Evolutionary conservation across 2,113 vertebrate species (phyloP).

Genomic region (Scophthalmus maximus): DNA sequence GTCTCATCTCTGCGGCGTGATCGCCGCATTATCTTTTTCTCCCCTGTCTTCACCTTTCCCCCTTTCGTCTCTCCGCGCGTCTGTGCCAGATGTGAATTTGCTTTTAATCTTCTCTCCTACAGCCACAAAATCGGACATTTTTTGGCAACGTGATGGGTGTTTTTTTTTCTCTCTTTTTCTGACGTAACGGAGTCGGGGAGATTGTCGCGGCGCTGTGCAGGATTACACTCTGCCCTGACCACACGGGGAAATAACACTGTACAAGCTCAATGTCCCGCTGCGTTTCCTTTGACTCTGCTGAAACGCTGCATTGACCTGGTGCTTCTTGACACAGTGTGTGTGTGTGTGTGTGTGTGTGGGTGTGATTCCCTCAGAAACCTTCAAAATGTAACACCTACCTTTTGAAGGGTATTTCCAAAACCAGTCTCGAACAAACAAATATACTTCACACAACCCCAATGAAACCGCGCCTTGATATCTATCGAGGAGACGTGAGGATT

Average conservation of each 20-base stretch:
- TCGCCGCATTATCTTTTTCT: neutral
- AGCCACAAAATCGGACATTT: constrained; percentile 28
- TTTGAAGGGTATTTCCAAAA: neutral
- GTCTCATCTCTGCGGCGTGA: neutral
- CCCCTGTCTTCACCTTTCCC: neutral
- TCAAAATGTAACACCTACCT: neutral
- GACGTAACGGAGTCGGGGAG: constrained; percentile 19
- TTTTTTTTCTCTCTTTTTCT: no score
- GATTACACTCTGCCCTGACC: constrained; percentile 47
- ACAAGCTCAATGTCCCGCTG: constrained; percentile 24
- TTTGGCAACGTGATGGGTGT: constrained; percentile 31
- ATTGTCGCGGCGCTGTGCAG: constrained; percentile 4
- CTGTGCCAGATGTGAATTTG: constrained; percentile 47
- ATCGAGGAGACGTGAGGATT: no score
- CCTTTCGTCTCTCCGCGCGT: constrained; percentile 4
- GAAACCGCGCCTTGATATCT: no score
- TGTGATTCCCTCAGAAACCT: no score
- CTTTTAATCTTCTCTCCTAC: constrained; percentile 40
- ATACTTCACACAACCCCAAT: neutral
- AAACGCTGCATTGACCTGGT: neutral
- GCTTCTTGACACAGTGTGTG: neutral
- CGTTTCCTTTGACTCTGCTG: constrained; percentile 13
- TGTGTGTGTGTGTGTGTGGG: no score
- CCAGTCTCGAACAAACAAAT: neutral
- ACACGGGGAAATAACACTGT: constrained; percentile 16